Base-by-base conservation (phyloP, 2,113 vertebrate species). In the Scalopus aquaticus region DNA sequence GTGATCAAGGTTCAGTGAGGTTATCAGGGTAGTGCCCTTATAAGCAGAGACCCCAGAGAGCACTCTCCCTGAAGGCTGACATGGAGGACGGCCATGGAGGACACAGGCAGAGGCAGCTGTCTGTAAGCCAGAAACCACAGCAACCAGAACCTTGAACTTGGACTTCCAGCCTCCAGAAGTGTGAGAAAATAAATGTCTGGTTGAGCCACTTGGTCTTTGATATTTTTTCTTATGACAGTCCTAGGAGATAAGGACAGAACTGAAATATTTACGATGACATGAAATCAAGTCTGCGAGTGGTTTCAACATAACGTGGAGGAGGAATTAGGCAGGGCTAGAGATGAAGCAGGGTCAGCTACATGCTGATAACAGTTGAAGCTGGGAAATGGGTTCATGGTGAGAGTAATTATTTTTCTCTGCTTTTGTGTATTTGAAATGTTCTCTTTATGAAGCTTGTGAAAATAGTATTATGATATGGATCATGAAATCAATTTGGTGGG, bases 31-130 rank as follows among this genome's bases (percentile, higher is more conserved):
- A 32, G 35, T 35, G 64, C 20, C 72, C 72, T 58, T 37, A 72
- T 51, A 46, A 39, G 49, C 49, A 84, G 37, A 13, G 42, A 44
- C 30, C 3, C n/a, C 20, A 54, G 35, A 60, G 19, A 10, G n/a
- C 44, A 37, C 11, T 1, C 30, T 44, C 16, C 13, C 24, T 24
- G 24, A 16, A 22, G 0, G 0, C 32, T 56, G 54, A 22, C 54
- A 28, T 2, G 2, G 35, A 15, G 39, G 35, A 28, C 28, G 32
- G 49, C 16, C 11, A 1, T 7, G 12, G 6, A 32, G 49, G 39
- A 13, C 0, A 49, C 22, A 56, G 37, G 1, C 1, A 42, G 32
- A 37, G 30, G 32, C 3, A 15, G 19, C 20, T 7, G 0, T 24
- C n/a, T 39, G 7, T 51, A n/a, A 67, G 20, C 37, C 88, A 56